These are phyloP conservation scores for Tachycineta bicolor DNA, from an alignment of 2,113 vertebrate genomes.

Conservation along the genomic window DNA sequence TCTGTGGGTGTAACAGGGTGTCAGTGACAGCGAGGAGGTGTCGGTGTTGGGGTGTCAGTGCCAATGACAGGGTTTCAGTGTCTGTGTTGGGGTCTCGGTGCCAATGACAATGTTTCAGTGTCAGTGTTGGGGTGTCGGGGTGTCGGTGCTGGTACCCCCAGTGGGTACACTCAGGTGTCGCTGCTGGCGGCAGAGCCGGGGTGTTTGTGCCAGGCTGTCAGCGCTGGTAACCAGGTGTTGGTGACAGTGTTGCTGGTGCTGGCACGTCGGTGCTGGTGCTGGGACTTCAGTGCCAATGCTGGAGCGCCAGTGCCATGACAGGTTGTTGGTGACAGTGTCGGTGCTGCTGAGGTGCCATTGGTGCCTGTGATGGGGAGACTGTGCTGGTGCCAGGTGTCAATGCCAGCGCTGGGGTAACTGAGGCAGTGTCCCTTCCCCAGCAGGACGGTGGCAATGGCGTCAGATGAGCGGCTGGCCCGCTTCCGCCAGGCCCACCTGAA, in stretches of 20 bases:
- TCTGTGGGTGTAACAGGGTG: not conserved
- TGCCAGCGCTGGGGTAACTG: not conserved
- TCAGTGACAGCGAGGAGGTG: too few relatives aligned
- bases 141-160: not conserved
- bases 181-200: not conserved
- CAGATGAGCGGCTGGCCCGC: slow-evolving; percentile 88
- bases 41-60: not conserved
- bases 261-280: not conserved
- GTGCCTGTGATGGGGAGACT: not conserved
- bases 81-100: not conserved
- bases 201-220: not conserved
- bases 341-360: not conserved
- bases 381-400: not conserved
- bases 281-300: not conserved
- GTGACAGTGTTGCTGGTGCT: not conserved
- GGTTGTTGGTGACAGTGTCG: not conserved
- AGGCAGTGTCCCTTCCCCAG: not conserved
- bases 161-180: not conserved
- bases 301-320: not conserved
- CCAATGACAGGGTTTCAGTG: not conserved
- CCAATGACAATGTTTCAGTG: not conserved
- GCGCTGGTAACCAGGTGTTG: too few relatives aligned
- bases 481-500: slow-evolving; percentile 96
- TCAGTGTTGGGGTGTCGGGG: not conserved
- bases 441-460: slow-evolving; percentile 85